Conservation (phyloP, 2,888 invertebrate genomes). For the Palloptera scutellata region DNA sequence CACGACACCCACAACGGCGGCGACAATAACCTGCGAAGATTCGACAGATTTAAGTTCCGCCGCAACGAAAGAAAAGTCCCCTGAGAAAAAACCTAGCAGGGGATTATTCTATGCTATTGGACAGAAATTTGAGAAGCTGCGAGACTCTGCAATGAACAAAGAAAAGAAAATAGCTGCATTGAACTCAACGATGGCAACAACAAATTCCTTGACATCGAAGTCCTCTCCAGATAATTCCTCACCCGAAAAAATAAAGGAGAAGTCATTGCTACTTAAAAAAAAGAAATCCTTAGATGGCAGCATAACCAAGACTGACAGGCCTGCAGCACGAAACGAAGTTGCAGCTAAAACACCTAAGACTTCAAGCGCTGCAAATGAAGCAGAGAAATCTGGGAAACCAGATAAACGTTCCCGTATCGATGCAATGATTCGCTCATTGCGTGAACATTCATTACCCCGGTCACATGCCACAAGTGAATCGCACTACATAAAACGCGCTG, state of each 20-base stretch:
- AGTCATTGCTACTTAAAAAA: slow-evolving; percentile 66
- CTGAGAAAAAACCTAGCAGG: slow-evolving; percentile 71
- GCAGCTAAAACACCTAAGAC: neutral
- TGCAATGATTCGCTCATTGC: slow-evolving; percentile 69
- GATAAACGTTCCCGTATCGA: slow-evolving; percentile 66
- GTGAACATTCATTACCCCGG: slow-evolving; percentile 74
- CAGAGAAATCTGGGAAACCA: slow-evolving; percentile 50
- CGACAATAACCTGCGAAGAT: slow-evolving; percentile 44
- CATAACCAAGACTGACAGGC: slow-evolving; percentile 21
- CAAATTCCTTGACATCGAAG: slow-evolving; percentile 53
- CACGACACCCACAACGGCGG: slow-evolving; percentile 47
- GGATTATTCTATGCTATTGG: slow-evolving; percentile 79
- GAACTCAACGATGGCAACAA: slow-evolving; percentile 39
- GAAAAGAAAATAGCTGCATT: slow-evolving; percentile 49
- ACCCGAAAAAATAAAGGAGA: slow-evolving; percentile 45
- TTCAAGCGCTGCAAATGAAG: slow-evolving; percentile 36
- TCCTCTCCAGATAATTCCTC: slow-evolving; percentile 42
- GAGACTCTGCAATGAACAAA: slow-evolving; percentile 66
- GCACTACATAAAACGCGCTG: slow-evolving; percentile 74
- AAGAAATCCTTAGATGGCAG: slow-evolving; percentile 49
- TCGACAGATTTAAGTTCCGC: slow-evolving; percentile 59
- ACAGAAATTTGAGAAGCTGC: slow-evolving; percentile 77
- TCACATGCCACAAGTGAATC: slow-evolving; percentile 70
- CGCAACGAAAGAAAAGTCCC: slow-evolving; percentile 58
- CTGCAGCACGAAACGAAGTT: neutral